These are phyloP conservation scores for Gambusia holbrooki DNA, from an alignment of 2,113 vertebrate genomes.

Conservation along the genomic window DNA sequence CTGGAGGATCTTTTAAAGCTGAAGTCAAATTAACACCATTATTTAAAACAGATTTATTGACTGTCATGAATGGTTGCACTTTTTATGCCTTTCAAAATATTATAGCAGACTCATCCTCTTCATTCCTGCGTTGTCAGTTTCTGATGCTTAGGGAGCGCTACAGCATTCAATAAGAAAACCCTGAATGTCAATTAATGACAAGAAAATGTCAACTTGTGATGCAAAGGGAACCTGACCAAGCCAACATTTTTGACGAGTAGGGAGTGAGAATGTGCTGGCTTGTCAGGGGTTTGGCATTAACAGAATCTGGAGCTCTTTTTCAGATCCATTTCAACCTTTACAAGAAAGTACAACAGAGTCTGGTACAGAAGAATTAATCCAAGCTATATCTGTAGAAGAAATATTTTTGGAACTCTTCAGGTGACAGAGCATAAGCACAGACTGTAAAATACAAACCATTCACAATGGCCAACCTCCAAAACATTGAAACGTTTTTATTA, in stretches of 20 bases:
- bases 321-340: slow-evolving; percentile 17
- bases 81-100: background rate
- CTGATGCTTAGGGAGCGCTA: background rate
- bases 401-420: background rate
- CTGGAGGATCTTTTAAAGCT: too few relatives aligned
- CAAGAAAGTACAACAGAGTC: background rate
- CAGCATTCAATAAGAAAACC: background rate
- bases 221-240: background rate
- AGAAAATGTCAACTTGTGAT: background rate
- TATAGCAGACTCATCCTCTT: background rate
- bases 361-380: background rate
- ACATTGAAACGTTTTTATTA: background rate
- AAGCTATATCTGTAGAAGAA: background rate
- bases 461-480: background rate
- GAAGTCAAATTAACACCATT: too few relatives aligned
- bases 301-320: slow-evolving; percentile 16
- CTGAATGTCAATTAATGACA: background rate
- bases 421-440: background rate
- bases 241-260: background rate
- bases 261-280: background rate
- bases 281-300: background rate
- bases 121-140: background rate
- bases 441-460: background rate
- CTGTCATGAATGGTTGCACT: too few relatives aligned
- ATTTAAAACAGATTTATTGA: too few relatives aligned